Conservation (phyloP, 2,797 vertebrate species). For the Epinephelus awoara region DNA sequence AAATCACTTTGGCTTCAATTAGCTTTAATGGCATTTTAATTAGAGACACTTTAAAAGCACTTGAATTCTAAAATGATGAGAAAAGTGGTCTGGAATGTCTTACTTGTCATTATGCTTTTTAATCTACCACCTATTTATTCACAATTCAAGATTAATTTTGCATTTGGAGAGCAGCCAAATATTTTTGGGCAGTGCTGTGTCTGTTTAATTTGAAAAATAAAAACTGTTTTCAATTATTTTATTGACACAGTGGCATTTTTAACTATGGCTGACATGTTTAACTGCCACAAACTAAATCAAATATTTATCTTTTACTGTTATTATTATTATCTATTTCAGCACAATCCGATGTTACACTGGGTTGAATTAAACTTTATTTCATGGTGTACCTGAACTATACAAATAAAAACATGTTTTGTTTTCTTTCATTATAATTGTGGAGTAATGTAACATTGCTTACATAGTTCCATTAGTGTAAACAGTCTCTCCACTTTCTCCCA, state of each 20-base stretch:
- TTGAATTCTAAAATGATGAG: conserved; percentile 35
- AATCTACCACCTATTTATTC: conserved; percentile 33
- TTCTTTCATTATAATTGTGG: not conserved
- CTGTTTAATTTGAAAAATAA: conserved; percentile 6
- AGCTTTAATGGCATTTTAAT: conserved; percentile 49
- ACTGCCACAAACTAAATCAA: not conserved
- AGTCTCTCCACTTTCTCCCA: conserved; percentile 93
- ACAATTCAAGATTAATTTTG: conserved; percentile 29
- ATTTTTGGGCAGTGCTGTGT: not conserved
- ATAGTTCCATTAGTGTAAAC: conserved; percentile 97
- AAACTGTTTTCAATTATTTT: not conserved
- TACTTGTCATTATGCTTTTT: conserved; percentile 24
- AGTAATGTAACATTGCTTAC: conserved; percentile 71
- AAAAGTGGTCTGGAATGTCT: conserved; percentile 31
- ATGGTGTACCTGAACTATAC: not conserved
- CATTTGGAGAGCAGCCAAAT: conserved; percentile 12
- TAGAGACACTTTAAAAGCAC: conserved; percentile 39
- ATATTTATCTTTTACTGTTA: too few relatives aligned
- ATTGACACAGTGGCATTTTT: not conserved
- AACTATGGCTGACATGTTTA: not conserved
- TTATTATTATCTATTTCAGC: not conserved
- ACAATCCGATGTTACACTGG: not conserved
- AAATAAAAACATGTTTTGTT: not conserved
- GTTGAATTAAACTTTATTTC: not conserved
- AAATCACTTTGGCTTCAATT: conserved; percentile 39